phyloP scores from a whole-genome alignment of 2,888 invertebrate genomes.

The Melitaea athalia region DNA sequence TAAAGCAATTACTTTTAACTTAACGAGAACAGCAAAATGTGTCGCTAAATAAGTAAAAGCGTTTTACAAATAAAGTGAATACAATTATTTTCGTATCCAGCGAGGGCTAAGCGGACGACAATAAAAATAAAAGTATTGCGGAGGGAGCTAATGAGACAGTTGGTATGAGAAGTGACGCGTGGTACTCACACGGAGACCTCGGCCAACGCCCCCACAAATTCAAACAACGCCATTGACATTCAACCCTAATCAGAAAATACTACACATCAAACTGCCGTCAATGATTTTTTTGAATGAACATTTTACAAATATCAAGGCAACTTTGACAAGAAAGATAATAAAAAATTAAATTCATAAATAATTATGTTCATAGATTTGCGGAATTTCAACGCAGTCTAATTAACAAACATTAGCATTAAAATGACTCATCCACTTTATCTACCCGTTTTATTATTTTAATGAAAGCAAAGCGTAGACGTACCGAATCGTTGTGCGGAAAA shows the following conservation, averaged over 20 bases:
- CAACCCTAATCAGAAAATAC: constrained; percentile 55
- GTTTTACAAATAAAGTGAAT: constrained; percentile 13
- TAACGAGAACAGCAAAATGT: background rate
- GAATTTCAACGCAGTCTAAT: constrained; percentile 7
- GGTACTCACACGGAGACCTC: constrained; percentile 53
- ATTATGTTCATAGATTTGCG: background rate
- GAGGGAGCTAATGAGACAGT: constrained; percentile 66
- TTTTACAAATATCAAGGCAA: background rate
- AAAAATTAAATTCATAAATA: background rate
- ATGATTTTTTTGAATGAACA: constrained; percentile 1
- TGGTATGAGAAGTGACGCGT: constrained; percentile 53
- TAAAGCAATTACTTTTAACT: background rate
- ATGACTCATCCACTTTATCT: constrained; percentile 11
- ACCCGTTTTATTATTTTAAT: constrained; percentile 7
- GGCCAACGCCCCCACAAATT: constrained; percentile 65
- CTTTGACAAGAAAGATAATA: background rate
- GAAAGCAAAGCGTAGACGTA: background rate
- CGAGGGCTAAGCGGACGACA: constrained; percentile 58
- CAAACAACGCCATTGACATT: constrained; percentile 55
- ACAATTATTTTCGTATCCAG: constrained; percentile 58
- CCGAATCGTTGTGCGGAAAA: constrained; percentile 11
- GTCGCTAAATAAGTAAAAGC: constrained; percentile 8
- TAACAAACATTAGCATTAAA: constrained; percentile 1
- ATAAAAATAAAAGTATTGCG: constrained; percentile 62
- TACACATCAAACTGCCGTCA: constrained; percentile 15